phyloP scores from a whole-genome alignment of 2,113 vertebrate species.

The Scortum barcoo region DNA sequence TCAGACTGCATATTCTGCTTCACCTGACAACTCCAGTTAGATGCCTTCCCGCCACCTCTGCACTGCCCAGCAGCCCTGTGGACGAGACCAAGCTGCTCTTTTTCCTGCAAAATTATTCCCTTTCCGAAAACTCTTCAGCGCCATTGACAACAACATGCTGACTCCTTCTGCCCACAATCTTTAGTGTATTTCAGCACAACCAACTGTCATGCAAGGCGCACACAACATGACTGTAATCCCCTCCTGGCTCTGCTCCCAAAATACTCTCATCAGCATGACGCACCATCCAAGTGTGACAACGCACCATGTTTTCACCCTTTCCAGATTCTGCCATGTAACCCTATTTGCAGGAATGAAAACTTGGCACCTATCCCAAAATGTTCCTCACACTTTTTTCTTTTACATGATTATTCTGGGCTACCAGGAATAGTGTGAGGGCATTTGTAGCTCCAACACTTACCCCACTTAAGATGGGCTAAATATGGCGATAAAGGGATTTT shows the following conservation, averaged over 20 bases:
- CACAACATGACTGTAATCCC: slow-evolving; percentile 39
- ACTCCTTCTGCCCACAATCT: slow-evolving; percentile 19
- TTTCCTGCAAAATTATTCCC: slow-evolving; percentile 17
- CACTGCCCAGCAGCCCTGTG: not conserved
- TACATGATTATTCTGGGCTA: slow-evolving; percentile 36
- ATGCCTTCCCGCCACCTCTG: slow-evolving; percentile 6
- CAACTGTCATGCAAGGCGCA: slow-evolving; percentile 34
- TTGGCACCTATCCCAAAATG: slow-evolving; percentile 7
- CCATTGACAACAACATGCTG: slow-evolving; percentile 26
- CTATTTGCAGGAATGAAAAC: slow-evolving; percentile 27
- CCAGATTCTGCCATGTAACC: slow-evolving; percentile 9
- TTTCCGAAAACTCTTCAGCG: slow-evolving; percentile 12
- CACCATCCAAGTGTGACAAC: slow-evolving; percentile 48
- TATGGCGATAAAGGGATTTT: not conserved
- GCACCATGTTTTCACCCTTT: slow-evolving; percentile 32
- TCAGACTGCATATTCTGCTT: slow-evolving; percentile 29
- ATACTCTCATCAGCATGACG: slow-evolving; percentile 45
- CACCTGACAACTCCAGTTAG: slow-evolving; percentile 42
- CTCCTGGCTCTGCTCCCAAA: slow-evolving; percentile 42
- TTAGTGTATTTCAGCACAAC: slow-evolving; percentile 27
- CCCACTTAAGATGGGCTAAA: not conserved
- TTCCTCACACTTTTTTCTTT: not conserved
- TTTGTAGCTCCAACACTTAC: not conserved
- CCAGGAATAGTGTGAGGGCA: not conserved
- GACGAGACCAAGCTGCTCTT: slow-evolving; percentile 25